Evolutionary conservation across 2,113 vertebrate species (phyloP), one percentile per base, ranked within the genome.

Genomic region (Calidris pygmaea): DNA sequence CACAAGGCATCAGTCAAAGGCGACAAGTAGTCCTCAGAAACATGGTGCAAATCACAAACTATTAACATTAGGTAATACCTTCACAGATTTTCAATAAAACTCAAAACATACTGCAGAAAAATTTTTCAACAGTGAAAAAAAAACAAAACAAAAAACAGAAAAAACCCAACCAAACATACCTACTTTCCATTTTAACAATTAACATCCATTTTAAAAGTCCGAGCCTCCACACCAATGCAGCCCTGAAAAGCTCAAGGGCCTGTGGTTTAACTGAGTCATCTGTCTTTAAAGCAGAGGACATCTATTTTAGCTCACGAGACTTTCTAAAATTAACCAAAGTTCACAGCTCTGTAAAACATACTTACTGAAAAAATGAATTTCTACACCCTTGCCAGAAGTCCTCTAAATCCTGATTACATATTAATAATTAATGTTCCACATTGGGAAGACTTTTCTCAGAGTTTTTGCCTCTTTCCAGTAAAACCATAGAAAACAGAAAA

Each of bases 281-380:
- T 85, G 66, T 77, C 75, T 91, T 87, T n/a, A 52, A 72, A 87
- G 82, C 81, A 96, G 72, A 89, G 87, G 81, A 94, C 96, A 95
- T 85, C 90, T 94, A 93, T 95, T 97, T 94, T 71, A 91, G 91
- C 53, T 85, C 92, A 87, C 59, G 87, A 85, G 77, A 73, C 70
- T 87, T 94, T 78, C 92, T 93, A 95, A 96, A 89, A 93, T 93
- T 92, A 97, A 85, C 78, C 3, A 34, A 63, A 63, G 75, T 91
- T 93, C 78, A 45, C 32, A 79, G 92, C 63, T 89, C 80, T 52
- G 59, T 66, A 68, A 93, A 94, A 92, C 87, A 71, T n/a, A 43
- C 45, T 16, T 53, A 30, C 45, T 70, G 53, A 85, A 87, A 82
- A 60, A 58, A 50, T 22, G 7, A 52, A 45, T 35, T 76, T 84